phyloP scores from a whole-genome alignment of 2,113 vertebrate species.

The Limnothrissa miodon region DNA sequence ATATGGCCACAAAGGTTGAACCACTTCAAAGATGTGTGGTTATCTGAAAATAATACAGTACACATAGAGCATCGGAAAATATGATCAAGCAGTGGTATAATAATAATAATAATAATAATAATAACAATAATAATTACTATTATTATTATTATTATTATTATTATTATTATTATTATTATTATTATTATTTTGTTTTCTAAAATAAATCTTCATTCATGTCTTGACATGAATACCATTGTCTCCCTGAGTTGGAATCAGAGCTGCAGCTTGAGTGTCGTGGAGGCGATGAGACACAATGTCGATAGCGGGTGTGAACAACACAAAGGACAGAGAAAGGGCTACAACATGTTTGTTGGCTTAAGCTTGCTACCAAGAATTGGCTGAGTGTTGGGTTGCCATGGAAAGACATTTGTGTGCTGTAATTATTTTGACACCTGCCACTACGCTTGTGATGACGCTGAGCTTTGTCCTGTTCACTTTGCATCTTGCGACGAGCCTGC shows the following conservation, averaged over 20 bases:
- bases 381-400: constrained; percentile 3
- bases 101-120: too few relatives aligned
- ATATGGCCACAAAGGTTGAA: too few relatives aligned
- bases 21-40: too few relatives aligned
- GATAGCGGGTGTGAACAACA: neutral
- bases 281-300: neutral
- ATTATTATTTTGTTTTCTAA: neutral
- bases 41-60: too few relatives aligned
- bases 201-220: neutral
- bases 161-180: neutral
- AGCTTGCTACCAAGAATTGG: neutral
- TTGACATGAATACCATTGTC: neutral
- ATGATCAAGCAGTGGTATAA: too few relatives aligned
- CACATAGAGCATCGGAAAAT: too few relatives aligned
- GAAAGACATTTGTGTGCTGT: neutral
- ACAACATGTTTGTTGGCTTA: neutral
- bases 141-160: too few relatives aligned
- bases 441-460: neutral
- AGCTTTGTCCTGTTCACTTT: neutral
- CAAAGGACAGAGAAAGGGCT: neutral
- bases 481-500: neutral
- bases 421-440: constrained; percentile 14
- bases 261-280: neutral
- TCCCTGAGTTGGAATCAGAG: neutral
- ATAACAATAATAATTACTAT: too few relatives aligned